phyloP scores from a whole-genome alignment of 92 coral and sea anemone genomes.

The Parazoanthus atlanticus region DNA sequence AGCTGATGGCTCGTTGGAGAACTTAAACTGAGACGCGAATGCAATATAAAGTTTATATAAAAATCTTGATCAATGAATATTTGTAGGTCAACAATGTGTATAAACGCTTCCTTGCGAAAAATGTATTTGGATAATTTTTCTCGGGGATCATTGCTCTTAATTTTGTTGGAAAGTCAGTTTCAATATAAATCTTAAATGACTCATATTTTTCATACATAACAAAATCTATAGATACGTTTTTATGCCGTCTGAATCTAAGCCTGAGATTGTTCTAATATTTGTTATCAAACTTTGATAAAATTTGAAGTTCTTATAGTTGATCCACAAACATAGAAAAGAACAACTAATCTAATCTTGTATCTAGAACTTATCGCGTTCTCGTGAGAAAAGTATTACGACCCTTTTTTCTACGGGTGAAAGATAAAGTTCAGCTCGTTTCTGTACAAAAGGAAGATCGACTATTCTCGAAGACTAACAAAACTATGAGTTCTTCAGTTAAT shows the following conservation, averaged over 20 bases:
- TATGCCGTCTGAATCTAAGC: neutral
- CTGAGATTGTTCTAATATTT: neutral
- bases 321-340: neutral
- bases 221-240: neutral
- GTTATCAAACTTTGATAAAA: too few relatives aligned
- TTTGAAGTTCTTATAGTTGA: neutral
- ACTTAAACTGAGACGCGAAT: too few relatives aligned
- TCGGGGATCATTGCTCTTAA: neutral
- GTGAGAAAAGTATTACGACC: neutral
- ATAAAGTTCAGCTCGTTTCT: too few relatives aligned
- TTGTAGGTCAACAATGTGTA: neutral
- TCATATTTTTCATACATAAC: too few relatives aligned
- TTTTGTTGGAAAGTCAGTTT: neutral
- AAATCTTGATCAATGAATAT: neutral
- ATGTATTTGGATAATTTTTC: too few relatives aligned
- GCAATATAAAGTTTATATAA: neutral
- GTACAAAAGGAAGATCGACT: neutral
- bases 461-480: neutral
- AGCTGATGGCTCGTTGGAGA: neutral
- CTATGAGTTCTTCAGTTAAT: neutral
- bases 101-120: too few relatives aligned
- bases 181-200: too few relatives aligned
- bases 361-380: neutral
- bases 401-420: too few relatives aligned
- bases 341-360: neutral